Evolutionary conservation across 2,888 invertebrate species (phyloP).

Genomic region (Saturnia japonica): DNA sequence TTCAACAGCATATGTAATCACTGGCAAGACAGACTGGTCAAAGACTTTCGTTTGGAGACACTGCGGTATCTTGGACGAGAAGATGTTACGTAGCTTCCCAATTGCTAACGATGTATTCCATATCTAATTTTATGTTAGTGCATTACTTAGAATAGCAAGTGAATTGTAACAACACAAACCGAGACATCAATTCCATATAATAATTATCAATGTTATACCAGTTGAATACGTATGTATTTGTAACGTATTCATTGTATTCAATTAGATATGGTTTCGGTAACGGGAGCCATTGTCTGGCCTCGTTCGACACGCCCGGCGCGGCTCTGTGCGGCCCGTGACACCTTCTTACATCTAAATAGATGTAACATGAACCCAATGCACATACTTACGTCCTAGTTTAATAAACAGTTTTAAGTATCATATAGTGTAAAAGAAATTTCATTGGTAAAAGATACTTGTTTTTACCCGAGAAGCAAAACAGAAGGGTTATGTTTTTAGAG

Average conservation of each 20-base stretch:
- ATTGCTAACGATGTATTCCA: too few species aligned
- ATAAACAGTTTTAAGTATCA: background rate
- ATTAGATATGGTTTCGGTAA: conserved; percentile 42
- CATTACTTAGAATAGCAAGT: background rate
- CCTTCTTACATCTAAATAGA: conserved; percentile 43
- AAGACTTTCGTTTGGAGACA: too few species aligned
- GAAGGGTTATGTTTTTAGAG: too few species aligned
- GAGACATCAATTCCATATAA: conserved; percentile 6
- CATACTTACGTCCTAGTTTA: background rate
- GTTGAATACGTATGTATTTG: background rate
- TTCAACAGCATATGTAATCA: too few species aligned
- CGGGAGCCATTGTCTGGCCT: conserved; percentile 47
- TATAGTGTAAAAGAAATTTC: background rate
- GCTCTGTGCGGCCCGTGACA: conserved; percentile 28
- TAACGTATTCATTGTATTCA: conserved; percentile 46
- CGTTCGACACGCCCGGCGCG: conserved; percentile 27
- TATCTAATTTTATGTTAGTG: background rate
- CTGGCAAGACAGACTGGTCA: too few species aligned
- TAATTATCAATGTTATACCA: conserved; percentile 3
- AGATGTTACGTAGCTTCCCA: too few species aligned
- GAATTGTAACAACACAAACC: background rate
- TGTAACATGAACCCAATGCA: background rate
- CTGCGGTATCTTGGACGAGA: too few species aligned
- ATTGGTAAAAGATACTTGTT: too few species aligned
- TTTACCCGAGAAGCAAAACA: too few species aligned